Evolutionary conservation across 2,888 invertebrate species (phyloP).

Genomic region (Gastrophysa polygoni): DNA sequence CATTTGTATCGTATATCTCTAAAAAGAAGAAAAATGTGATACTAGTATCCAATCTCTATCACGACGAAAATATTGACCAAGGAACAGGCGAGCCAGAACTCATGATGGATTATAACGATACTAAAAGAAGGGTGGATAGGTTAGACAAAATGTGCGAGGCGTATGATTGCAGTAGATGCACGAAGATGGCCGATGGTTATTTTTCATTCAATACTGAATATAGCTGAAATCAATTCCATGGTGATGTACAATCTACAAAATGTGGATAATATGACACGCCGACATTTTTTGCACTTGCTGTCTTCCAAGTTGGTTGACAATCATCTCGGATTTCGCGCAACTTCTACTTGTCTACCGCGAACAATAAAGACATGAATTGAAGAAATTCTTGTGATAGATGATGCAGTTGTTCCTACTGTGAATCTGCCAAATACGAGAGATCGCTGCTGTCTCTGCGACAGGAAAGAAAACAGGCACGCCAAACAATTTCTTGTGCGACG

Average conservation of each 20-base stretch:
- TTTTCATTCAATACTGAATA: constrained; percentile 29
- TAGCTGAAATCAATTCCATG: constrained; percentile 32
- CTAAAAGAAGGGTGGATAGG: constrained; percentile 32
- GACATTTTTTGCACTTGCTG: constrained; percentile 33
- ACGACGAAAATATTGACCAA: constrained; percentile 42
- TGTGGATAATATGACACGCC: constrained; percentile 16
- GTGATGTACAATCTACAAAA: constrained; percentile 24
- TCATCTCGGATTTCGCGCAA: constrained; percentile 26
- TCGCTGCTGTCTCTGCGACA: constrained; percentile 29
- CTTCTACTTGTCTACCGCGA: constrained; percentile 20
- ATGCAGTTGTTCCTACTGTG: constrained; percentile 11
- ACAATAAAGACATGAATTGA: constrained; percentile 25
- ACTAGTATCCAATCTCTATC: constrained; percentile 44
- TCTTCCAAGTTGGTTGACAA: constrained; percentile 28
- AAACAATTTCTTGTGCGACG: no score
- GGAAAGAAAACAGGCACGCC: constrained; percentile 29
- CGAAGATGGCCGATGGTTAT: constrained; percentile 34
- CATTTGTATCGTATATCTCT: constrained; percentile 43
- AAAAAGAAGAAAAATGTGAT: constrained; percentile 45
- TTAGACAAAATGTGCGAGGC: constrained; percentile 32
- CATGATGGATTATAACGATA: constrained; percentile 30
- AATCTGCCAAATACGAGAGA: constrained; percentile 23
- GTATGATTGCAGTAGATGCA: constrained; percentile 31
- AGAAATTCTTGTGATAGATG: constrained; percentile 29
- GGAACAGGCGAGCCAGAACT: constrained; percentile 30